Conservation (phyloP, 2,888 invertebrate species). For the Romanomermis culicivorax region DNA sequence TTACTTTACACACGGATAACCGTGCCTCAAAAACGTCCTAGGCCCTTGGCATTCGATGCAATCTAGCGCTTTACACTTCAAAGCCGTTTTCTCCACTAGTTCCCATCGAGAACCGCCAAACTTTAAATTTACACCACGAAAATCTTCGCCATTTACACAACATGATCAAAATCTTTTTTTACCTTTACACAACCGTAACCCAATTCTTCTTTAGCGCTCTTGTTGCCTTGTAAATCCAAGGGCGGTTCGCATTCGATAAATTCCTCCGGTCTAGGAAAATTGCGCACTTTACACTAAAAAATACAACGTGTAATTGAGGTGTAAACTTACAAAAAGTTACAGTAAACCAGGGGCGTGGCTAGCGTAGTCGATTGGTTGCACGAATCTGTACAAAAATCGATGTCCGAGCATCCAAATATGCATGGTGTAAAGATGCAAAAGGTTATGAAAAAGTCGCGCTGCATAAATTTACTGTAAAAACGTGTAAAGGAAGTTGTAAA, state of each 20-base stretch:
- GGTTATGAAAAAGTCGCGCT: no score
- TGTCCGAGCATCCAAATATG: no score
- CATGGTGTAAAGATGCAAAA: no score
- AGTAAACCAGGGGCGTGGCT: background rate
- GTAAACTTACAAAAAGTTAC: background rate
- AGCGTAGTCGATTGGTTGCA: background rate
- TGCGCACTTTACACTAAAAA: no score
- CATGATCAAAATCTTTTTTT: constrained; percentile 15
- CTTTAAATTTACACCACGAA: no score
- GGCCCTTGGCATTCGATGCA: constrained; percentile 76
- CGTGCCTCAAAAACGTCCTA: constrained; percentile 55
- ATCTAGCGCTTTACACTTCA: constrained; percentile 55
- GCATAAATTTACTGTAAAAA: no score
- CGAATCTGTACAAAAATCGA: background rate
- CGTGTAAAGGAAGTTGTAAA: no score
- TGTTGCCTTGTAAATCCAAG: constrained; percentile 71
- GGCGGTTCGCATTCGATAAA: constrained; percentile 74
- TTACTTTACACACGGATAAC: constrained; percentile 54
- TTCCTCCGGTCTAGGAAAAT: constrained; percentile 38
- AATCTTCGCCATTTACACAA: no score
- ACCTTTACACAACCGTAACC: constrained; percentile 69
- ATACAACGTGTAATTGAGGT: no score
- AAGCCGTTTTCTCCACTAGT: constrained; percentile 67
- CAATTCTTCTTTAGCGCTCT: constrained; percentile 46
- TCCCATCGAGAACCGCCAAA: constrained; percentile 77